Evolutionary conservation across 30 jellyfish, hydroid and myxozoan species (phyloP).

Genomic region (Hydractinia symbiolongicarpus): DNA sequence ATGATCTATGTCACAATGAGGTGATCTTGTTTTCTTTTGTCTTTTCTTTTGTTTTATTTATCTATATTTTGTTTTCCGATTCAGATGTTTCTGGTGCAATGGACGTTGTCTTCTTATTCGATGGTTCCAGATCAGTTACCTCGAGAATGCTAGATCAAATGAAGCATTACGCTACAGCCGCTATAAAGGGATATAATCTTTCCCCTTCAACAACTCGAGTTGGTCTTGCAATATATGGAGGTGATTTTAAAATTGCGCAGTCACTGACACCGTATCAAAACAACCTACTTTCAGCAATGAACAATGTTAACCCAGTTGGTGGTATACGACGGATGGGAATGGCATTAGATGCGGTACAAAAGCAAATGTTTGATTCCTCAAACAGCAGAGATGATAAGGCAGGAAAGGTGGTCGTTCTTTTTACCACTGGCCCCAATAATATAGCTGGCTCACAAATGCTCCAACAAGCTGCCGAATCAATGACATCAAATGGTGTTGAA

Average conservation of each 20-base stretch:
- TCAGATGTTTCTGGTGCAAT: slow-evolving; percentile 48
- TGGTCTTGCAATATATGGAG: slow-evolving; percentile 16
- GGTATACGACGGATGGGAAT: slow-evolving; percentile 35
- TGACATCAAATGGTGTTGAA: slow-evolving; percentile 26
- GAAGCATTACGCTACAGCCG: slow-evolving; percentile 35
- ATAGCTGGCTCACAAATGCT: not conserved
- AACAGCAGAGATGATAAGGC: slow-evolving; percentile 7
- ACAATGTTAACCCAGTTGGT: slow-evolving; percentile 21
- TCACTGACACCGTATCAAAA: slow-evolving; percentile 6
- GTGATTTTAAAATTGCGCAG: not conserved
- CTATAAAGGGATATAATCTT: slow-evolving; percentile 34
- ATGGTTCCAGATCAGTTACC: slow-evolving; percentile 42
- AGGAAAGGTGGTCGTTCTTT: slow-evolving; percentile 31
- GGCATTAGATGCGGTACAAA: slow-evolving; percentile 22
- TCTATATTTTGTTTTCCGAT: not conserved
- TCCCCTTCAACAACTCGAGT: slow-evolving; percentile 36
- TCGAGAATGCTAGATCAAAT: slow-evolving; percentile 18
- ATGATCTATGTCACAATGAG: not conserved
- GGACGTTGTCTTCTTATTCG: slow-evolving; percentile 66
- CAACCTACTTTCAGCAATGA: not conserved
- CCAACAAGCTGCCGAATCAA: not conserved
- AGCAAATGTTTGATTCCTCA: not conserved
- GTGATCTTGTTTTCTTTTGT: not conserved
- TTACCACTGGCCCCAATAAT: slow-evolving; percentile 20
- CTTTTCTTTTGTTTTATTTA: not conserved